A percentile compares a stretch with the other conserved stretches of the same genome.
phyloP scores from a whole-genome alignment of 2,113 vertebrate genomes.

The Cranoglanis bouderius region DNA sequence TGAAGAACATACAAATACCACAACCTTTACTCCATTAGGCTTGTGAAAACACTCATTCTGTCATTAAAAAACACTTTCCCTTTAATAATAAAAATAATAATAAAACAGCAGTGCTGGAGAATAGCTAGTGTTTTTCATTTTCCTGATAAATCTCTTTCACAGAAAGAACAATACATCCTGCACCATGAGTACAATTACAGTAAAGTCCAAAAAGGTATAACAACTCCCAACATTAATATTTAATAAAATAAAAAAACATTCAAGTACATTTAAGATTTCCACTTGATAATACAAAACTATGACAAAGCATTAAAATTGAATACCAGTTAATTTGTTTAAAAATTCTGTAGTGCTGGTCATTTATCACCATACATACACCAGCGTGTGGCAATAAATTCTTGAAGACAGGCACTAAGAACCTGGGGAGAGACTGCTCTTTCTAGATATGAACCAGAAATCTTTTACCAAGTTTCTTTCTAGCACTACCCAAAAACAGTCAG shows the following conservation, averaged over 20 bases:
- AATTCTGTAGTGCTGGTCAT: slow-evolving; percentile 61
- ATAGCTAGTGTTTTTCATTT: slow-evolving; percentile 84
- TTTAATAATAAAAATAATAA: slow-evolving; percentile 45
- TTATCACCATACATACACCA: slow-evolving; percentile 68
- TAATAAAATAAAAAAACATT: slow-evolving; percentile 87
- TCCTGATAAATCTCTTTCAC: slow-evolving; percentile 92
- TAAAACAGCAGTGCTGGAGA: slow-evolving; percentile 82
- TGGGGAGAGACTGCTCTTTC: not conserved
- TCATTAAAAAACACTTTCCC: not conserved
- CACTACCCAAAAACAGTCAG: not conserved
- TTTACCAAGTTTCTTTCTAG: not conserved
- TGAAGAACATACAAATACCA: not conserved
- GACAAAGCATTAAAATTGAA: slow-evolving; percentile 97
- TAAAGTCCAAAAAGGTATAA: not conserved
- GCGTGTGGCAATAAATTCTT: not conserved
- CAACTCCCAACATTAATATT: slow-evolving; percentile 77
- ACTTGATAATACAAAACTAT: slow-evolving; percentile 99
- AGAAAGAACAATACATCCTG: slow-evolving; percentile 96
- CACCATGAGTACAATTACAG: slow-evolving; percentile 87
- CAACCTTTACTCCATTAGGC: not conserved
- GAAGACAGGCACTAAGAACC: not conserved
- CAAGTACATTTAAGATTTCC: slow-evolving; percentile 97
- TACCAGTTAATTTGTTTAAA: not conserved
- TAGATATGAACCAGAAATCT: not conserved
- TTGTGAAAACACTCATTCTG: not conserved